A percentile compares a stretch with the other conserved stretches of the same genome.
Conservation (phyloP, 1,140 invertebrate species). For the Neomicropteryx cornuta region DNA sequence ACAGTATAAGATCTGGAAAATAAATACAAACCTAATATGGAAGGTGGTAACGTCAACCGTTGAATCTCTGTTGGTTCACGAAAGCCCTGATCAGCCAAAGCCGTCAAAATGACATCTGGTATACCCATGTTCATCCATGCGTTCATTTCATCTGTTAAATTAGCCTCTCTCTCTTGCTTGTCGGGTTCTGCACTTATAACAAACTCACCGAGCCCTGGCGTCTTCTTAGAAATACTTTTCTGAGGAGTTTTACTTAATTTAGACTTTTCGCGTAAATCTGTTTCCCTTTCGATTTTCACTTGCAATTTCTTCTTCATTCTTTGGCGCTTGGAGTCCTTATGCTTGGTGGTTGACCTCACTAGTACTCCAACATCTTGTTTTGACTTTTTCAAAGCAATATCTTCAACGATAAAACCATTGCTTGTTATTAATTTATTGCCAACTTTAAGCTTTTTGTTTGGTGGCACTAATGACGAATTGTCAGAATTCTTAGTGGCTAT, state of each 20-base stretch:
- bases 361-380: too few relatives aligned
- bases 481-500: too few relatives aligned
- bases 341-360: too few relatives aligned
- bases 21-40: constrained; percentile 58
- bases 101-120: constrained; percentile 60
- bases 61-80: constrained; percentile 76
- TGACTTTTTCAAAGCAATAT: too few relatives aligned
- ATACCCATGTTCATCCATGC: constrained; percentile 62
- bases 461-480: too few relatives aligned
- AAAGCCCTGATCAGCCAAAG: constrained; percentile 67
- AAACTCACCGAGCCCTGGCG: constrained; percentile 12
- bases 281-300: constrained; percentile 9
- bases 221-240: constrained; percentile 16
- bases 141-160: constrained; percentile 40
- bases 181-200: constrained; percentile 2
- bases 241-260: constrained; percentile 14
- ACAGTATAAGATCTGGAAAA: too few relatives aligned
- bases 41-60: constrained; percentile 63
- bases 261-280: constrained; percentile 13
- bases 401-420: too few relatives aligned
- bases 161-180: constrained; percentile 4
- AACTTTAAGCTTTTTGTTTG: too few relatives aligned
- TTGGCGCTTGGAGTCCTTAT: constrained; percentile 12
- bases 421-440: too few relatives aligned
- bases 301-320: constrained; percentile 13